Evolutionary conservation across 1,140 invertebrate genomes (phyloP).

Genomic region (Theocolax elegans): DNA sequence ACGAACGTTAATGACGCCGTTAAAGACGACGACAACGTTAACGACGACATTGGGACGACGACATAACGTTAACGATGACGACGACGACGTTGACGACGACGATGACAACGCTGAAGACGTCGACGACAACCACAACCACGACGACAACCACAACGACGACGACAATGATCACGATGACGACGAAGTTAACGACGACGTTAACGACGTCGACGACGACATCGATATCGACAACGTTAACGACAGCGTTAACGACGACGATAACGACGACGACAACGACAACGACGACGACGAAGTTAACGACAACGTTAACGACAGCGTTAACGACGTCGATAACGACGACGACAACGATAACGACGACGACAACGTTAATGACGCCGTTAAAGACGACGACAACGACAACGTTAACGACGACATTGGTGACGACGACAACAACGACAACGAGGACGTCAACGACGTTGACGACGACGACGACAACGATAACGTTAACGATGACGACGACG

Average conservation of each 20-base stretch:
- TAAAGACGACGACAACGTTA: neutral
- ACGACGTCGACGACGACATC: no score
- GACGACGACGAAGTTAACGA: no score
- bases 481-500: neutral
- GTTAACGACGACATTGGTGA: neutral
- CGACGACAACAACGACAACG: no score
- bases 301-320: no score
- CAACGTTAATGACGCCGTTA: no score
- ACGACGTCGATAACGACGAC: no score
- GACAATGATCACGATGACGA: no score
- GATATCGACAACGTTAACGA: neutral
- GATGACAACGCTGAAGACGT: neutral
- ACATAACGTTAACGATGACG: neutral
- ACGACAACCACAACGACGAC: no score
- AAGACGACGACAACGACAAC: neutral
- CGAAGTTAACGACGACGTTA: no score
- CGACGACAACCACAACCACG: neutral
- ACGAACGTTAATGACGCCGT: neutral
- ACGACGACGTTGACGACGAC: neutral
- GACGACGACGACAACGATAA: neutral
- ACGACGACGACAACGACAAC: neutral
- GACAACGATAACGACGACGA: no score
- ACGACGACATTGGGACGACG: neutral
- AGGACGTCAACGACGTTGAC: no score
- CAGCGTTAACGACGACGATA: neutral